Evolutionary conservation across 1,140 invertebrate genomes (phyloP), one percentile per base, ranked within the genome.

Genomic region (Heterodera carotae): DNA sequence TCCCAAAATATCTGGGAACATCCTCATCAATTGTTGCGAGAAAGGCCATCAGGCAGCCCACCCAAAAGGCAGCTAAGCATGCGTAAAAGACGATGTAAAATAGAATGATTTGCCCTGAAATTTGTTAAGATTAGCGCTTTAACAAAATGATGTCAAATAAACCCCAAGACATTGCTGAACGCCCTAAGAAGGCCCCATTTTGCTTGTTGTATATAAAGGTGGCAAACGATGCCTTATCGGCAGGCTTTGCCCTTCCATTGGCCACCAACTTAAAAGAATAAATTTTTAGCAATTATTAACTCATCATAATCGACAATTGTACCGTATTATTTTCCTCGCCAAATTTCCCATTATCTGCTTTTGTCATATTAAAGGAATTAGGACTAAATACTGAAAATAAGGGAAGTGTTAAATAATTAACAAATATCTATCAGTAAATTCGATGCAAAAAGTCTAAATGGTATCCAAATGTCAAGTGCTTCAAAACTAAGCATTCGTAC

Each of bases 41-140:
- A 79, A 87, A 87, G 43, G 85, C 79, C 15, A 80, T 70, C 36
- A 87, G 70, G 62, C 86, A 88, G 29, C 75, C 84, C 31, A 88
- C 48, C 82, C 85, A 87, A 76, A 87, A 87, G 53, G 78, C 84
- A 22, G 85, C 83, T 27, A 87, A 71, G 60, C 77, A 75, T 12
- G 76, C 67, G 77, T 87, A 87, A 81, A 87, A 88, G 59, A 87
- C 80, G 36, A 88, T 82, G 76, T 87, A 87, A 78, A 87, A 87
- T 15, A 81, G 79, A 18, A 76, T 75, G 68, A 87, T 87, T 79
- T 87, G 82, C 34, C 75, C 85, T 86, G 80, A 69, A 85, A 84
- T 75, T 31, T 10, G 43, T 36, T 1, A 76, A 27, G 29, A 69
- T 43, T 48, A 48, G 34, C n/a, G 22, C 22, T 4, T 33, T 10